phyloP scores from a whole-genome alignment of 2,888 invertebrate genomes.

The Heteromurus nitidus region DNA sequence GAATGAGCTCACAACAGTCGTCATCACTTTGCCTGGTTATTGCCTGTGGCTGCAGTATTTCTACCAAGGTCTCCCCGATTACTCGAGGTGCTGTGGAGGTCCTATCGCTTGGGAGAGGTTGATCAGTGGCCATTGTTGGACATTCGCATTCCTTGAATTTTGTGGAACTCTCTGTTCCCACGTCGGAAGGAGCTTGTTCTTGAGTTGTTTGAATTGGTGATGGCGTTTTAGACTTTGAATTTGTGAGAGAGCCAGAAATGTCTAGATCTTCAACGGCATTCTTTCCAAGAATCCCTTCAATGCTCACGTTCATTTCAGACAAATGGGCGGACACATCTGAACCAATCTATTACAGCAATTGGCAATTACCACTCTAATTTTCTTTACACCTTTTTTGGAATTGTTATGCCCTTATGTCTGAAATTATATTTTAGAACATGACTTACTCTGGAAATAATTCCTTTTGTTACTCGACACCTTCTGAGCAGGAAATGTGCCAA shows the following conservation, averaged over 20 bases:
- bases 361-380: too few species aligned
- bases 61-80: not conserved
- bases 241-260: conserved; percentile 3
- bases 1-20: not conserved
- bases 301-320: conserved; percentile 55
- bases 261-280: conserved; percentile 37
- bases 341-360: conserved; percentile 31
- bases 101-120: not conserved
- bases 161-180: not conserved
- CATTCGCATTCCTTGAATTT: conserved; percentile 34
- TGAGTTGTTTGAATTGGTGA: not conserved
- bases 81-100: too few species aligned
- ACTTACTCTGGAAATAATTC: conserved; percentile 63
- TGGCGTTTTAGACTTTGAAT: not conserved
- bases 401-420: conserved; percentile 2
- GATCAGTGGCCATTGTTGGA: not conserved
- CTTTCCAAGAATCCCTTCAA: conserved; percentile 50
- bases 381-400: too few species aligned
- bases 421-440: not conserved
- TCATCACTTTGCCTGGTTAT: not conserved
- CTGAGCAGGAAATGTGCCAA: conserved; percentile 65
- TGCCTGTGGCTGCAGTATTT: conserved; percentile 3
- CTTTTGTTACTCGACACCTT: conserved; percentile 66
- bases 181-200: not conserved
- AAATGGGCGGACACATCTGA: conserved; percentile 46